Evolutionary conservation across 1,140 invertebrate genomes (phyloP).

Genomic region (Drosophila pruinosa): DNA sequence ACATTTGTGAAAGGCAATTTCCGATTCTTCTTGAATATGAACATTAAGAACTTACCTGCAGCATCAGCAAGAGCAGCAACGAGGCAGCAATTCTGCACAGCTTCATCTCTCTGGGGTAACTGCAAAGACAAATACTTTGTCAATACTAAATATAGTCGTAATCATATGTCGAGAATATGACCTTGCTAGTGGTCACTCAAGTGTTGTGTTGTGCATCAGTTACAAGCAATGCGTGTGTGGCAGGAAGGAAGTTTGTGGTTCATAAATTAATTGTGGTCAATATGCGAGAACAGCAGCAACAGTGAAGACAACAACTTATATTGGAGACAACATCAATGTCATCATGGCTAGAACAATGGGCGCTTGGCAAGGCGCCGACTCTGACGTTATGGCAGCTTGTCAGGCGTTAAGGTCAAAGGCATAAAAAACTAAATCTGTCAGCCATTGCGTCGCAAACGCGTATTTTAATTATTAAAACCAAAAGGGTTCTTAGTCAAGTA

Average conservation of each 20-base stretch:
- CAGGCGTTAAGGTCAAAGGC: constrained; percentile 77
- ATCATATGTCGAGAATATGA: constrained; percentile 10
- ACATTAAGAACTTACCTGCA: constrained; percentile 17
- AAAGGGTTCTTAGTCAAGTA: constrained; percentile 4
- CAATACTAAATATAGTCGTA: constrained; percentile 49
- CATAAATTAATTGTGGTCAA: constrained; percentile 77
- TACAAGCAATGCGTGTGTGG: constrained; percentile 61
- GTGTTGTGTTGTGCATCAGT: constrained; percentile 50
- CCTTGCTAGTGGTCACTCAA: constrained; percentile 73
- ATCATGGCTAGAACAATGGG: constrained; percentile 38
- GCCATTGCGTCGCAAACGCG: constrained; percentile 39
- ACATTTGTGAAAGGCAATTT: constrained; percentile 60
- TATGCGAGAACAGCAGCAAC: constrained; percentile 41
- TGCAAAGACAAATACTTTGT: constrained; percentile 13
- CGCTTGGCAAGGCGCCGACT: constrained; percentile 1
- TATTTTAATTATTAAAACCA: constrained; percentile 45
- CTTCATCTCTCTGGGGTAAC: constrained; percentile 38
- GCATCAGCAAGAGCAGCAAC: constrained; percentile 29
- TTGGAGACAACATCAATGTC: constrained; percentile 29
- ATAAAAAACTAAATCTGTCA: constrained; percentile 69
- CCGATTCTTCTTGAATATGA: constrained; percentile 13
- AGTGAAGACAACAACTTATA: constrained; percentile 6
- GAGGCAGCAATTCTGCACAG: constrained; percentile 43
- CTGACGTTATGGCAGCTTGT: constrained; percentile 33
- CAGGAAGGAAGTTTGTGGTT: constrained; percentile 76